phyloP scores from a whole-genome alignment of 2,888 invertebrate species.

The Polyommatus icarus region DNA sequence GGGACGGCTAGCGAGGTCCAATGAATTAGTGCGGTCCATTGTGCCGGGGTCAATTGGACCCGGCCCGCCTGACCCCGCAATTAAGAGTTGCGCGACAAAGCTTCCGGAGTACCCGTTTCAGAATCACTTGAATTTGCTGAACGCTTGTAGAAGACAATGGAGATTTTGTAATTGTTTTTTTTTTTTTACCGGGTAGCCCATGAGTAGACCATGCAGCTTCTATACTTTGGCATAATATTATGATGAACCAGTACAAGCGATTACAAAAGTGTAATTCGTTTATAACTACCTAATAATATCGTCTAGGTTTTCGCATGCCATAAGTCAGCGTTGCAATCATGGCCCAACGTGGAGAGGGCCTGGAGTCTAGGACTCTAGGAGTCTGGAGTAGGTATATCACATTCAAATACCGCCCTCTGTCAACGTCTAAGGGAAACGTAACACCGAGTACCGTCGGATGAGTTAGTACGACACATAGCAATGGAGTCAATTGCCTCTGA shows the following conservation, averaged over 20 bases:
- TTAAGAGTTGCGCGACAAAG: constrained; percentile 20
- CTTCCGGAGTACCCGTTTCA: neutral
- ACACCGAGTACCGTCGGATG: neutral
- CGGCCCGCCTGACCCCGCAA: constrained; percentile 35
- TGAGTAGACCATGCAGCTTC: too few relatives aligned
- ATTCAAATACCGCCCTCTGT: neutral
- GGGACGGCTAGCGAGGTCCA: constrained; percentile 38
- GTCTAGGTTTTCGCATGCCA: too few relatives aligned
- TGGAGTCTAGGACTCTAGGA: too few relatives aligned
- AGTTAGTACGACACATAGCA: constrained; percentile 7
- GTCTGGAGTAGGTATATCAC: too few relatives aligned
- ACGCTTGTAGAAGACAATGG: neutral
- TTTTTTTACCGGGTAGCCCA: too few relatives aligned
- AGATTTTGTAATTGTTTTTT: too few relatives aligned
- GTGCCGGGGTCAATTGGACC: constrained; percentile 50
- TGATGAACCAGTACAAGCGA: too few relatives aligned
- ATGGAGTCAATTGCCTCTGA: constrained; percentile 27
- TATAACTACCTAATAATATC: too few relatives aligned
- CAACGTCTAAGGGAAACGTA: neutral
- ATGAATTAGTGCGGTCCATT: constrained; percentile 47
- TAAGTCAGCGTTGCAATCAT: too few relatives aligned
- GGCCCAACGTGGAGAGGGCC: too few relatives aligned
- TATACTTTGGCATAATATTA: too few relatives aligned
- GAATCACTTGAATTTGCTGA: neutral
- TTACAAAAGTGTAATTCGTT: too few relatives aligned